Base-by-base conservation (phyloP, 1,140 invertebrate species). In the Achatina immaculata region DNA sequence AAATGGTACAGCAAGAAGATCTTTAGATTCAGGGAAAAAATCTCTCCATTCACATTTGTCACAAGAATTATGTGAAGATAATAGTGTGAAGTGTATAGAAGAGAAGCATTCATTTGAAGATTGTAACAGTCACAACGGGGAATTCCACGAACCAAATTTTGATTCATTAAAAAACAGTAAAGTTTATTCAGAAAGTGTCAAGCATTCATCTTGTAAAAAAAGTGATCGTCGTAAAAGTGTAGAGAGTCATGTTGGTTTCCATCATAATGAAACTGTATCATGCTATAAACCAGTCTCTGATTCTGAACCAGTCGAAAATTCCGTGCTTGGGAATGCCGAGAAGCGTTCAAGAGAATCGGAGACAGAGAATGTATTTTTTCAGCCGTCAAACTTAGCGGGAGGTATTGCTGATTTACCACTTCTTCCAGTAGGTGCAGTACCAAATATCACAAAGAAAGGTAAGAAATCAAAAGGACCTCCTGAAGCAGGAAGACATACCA, bases 211-310 rank as follows among this genome's bases (percentile, higher is more conserved):
- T 14, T 51, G 48, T n/a, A 73, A 73, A 31, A 73, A 45, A 51
- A 34, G 9, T 19, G 71, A 28, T 34, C 38, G 28, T 16, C 40
- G 43, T 19, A 73, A 73, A 73, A 73, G 71, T 73, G 21, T 73
- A 1, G 71, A 73, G 11, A 73, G 71, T 34, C 71, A 48, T 34
- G 43, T 73, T 31, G 28, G 71, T 43, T 73, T 73, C 28, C 7
- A 48, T 45, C 9, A 48, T 43, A 28, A 51, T 45, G 43, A 43
- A 51, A 31, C 28, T 40, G 38, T 4, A 69, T 7, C 7, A 6
- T 21, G 21, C 31, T 69, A 6, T 69, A 19, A 69, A 4, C 58
- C n/a, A 31, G 28, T 2, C 6, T 34, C n/a, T 31, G 28, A 62
- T 31, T 6, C 6, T 62, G 6, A 31, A 21, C 51, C 16, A 19